Conservation (phyloP, 2,797 vertebrate genomes). For the Sarcophilus harrisii region DNA sequence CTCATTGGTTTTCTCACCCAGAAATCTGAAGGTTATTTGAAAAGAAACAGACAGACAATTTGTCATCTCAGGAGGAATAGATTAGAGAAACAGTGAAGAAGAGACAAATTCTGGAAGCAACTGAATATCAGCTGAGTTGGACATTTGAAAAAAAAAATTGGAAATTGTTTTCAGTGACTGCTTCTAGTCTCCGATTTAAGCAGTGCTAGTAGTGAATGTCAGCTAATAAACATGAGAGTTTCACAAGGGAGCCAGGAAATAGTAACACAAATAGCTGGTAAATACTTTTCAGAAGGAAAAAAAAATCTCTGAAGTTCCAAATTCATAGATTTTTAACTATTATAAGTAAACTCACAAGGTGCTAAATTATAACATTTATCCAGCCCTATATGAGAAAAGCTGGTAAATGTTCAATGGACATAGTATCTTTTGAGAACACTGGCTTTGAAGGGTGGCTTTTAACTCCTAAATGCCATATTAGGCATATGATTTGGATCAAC, state of each 20-base stretch:
- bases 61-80: slow-evolving; percentile 70
- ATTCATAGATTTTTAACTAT: slow-evolving; percentile 61
- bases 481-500: not conserved
- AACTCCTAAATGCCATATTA: not conserved
- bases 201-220: slow-evolving; percentile 57
- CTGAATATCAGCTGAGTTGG: slow-evolving; percentile 42
- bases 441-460: not conserved
- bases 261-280: slow-evolving; percentile 59
- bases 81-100: slow-evolving; percentile 71
- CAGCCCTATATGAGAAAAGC: not conserved
- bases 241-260: slow-evolving; percentile 67
- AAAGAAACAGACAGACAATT: slow-evolving; percentile 70
- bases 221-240: slow-evolving; percentile 71
- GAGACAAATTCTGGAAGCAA: slow-evolving; percentile 63
- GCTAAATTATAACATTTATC: slow-evolving; percentile 61
- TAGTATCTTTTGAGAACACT: not conserved
- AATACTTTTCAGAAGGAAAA: slow-evolving; percentile 41
- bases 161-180: slow-evolving; percentile 69
- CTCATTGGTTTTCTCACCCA: slow-evolving; percentile 63
- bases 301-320: slow-evolving; percentile 65
- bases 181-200: slow-evolving; percentile 68
- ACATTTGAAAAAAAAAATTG: slow-evolving; percentile 61
- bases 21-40: slow-evolving; percentile 69
- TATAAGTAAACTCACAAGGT: slow-evolving; percentile 45
- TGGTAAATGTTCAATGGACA: not conserved